Evolutionary conservation across 1,140 invertebrate species (phyloP).

Genomic region (Armadillidium nasatum): DNA sequence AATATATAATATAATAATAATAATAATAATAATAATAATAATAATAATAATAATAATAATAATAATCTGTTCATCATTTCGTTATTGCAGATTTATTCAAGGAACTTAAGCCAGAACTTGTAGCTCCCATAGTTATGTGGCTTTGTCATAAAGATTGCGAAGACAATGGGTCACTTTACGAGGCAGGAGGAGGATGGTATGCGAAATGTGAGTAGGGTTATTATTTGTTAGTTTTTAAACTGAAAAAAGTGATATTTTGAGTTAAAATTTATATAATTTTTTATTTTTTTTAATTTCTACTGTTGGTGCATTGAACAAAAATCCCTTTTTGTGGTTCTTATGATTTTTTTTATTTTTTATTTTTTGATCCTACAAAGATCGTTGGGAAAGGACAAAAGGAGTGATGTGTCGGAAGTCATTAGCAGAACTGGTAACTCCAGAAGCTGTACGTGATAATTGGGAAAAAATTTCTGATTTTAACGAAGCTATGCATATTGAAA

Average conservation of each 20-base stretch:
- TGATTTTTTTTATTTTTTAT: no score
- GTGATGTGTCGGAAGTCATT: constrained; percentile 38
- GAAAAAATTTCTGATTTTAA: constrained; percentile 75
- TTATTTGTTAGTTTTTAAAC: no score
- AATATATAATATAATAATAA: not conserved
- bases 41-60: no score
- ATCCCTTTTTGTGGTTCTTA: no score
- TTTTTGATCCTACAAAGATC: no score
- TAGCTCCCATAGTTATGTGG: constrained; percentile 85
- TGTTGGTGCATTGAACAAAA: no score
- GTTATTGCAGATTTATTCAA: constrained; percentile 63
- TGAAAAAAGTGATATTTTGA: no score
- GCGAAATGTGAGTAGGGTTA: constrained; percentile 64
- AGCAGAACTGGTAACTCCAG: constrained; percentile 61
- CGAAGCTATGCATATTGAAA: constrained; percentile 58
- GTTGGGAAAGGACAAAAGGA: constrained; percentile 35
- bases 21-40: no score
- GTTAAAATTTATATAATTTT: no score
- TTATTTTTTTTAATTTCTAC: no score
- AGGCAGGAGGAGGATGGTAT: constrained; percentile 90
- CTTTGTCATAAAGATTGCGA: constrained; percentile 84
- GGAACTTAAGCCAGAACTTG: constrained; percentile 58
- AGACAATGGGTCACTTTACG: constrained; percentile 82
- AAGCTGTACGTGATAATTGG: constrained; percentile 81
- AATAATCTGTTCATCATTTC: no score